phyloP scores from a whole-genome alignment of 2,888 invertebrate genomes.

The Lordiphosa andalusiaca region DNA sequence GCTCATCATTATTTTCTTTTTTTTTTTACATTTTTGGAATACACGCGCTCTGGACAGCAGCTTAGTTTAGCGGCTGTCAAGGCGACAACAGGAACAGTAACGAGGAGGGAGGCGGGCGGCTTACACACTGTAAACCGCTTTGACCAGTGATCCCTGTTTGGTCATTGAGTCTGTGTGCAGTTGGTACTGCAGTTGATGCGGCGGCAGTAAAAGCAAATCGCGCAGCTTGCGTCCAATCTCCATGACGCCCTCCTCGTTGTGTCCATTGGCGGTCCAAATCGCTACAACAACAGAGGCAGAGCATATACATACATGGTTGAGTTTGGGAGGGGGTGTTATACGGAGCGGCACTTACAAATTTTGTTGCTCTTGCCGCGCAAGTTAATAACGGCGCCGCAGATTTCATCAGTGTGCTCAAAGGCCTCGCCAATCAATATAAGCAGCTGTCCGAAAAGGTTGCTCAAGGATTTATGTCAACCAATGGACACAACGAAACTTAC shows the following conservation, averaged over 20 bases:
- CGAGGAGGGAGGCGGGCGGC: conserved; percentile 4
- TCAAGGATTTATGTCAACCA: conserved; percentile 22
- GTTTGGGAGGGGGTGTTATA: background rate
- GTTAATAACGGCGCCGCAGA: conserved; percentile 98
- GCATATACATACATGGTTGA: too few species aligned
- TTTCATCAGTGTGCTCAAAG: conserved; percentile 94
- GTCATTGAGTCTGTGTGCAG: conserved; percentile 91
- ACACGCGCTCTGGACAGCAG: conserved; percentile 35
- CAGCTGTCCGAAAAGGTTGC: conserved; percentile 81
- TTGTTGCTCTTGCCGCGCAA: conserved; percentile 94
- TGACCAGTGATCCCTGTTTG: conserved; percentile 89
- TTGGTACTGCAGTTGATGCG: conserved; percentile 84
- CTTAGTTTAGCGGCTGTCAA: conserved; percentile 4
- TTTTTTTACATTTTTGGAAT: conserved; percentile 53
- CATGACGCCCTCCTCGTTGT: conserved; percentile 87
- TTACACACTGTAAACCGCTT: conserved; percentile 79
- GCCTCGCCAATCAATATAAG: conserved; percentile 96
- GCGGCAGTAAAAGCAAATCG: conserved; percentile 87
- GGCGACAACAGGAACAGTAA: background rate
- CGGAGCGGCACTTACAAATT: conserved; percentile 81
- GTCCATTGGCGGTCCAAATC: conserved; percentile 93
- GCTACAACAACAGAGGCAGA: conserved; percentile 81
- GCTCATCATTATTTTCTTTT: conserved; percentile 23
- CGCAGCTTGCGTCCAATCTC: conserved; percentile 94
- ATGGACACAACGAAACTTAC: conserved; percentile 74